Percentiles rank a stretch among this genome's conserved stretches.
These are phyloP conservation scores for Lagodon rhomboides DNA, from an alignment of 2,797 vertebrate species.

Conservation along the genomic window DNA sequence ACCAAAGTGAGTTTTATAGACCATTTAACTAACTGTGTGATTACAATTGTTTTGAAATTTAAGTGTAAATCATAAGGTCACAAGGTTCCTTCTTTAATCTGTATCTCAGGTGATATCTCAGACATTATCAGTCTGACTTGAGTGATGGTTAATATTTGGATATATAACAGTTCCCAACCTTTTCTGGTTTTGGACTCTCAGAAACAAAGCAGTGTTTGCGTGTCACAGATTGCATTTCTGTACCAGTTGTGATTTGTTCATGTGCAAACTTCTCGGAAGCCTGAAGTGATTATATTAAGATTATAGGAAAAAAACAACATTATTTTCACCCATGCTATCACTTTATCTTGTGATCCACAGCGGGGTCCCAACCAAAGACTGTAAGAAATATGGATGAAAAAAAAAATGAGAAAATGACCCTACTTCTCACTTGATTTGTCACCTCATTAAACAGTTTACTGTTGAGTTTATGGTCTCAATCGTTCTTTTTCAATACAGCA, in stretches of 20 bases:
- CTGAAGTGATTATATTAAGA: no score
- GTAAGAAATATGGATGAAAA: no score
- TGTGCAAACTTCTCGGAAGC: not conserved
- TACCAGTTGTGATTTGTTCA: not conserved
- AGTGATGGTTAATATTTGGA: not conserved
- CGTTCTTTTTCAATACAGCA: no score
- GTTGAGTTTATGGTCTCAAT: no score
- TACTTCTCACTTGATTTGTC: no score
- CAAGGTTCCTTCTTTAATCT: not conserved
- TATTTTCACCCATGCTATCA: no score
- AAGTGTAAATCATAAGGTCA: not conserved
- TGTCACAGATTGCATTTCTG: not conserved
- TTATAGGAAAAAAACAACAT: no score
- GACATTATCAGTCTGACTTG: not conserved
- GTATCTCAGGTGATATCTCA: not conserved
- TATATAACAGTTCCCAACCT: not conserved
- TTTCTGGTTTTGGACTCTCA: not conserved
- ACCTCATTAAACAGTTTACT: no score
- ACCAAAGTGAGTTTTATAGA: slow-evolving; percentile 90
- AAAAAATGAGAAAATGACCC: no score
- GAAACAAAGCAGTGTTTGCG: not conserved
- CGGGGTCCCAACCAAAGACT: not conserved
- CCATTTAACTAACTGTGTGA: not conserved
- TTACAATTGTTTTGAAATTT: not conserved
- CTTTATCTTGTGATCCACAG: not conserved